Base-by-base conservation (phyloP, 1,140 invertebrate genomes). In the Orussus abietinus region DNA sequence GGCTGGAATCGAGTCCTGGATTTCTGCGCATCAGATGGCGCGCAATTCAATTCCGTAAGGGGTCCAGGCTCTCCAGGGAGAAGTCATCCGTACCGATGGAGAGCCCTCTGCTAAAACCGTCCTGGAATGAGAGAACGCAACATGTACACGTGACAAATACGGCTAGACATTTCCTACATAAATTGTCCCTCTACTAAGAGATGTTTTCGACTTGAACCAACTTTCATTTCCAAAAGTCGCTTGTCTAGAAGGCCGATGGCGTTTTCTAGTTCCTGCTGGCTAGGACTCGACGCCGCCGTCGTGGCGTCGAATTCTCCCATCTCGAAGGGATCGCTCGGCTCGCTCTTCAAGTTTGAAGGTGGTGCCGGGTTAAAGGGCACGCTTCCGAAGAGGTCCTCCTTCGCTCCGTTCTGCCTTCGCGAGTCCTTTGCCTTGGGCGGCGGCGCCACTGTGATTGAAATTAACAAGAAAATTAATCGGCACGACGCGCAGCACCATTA, bases 11-110 rank as follows among this genome's bases (percentile, higher is more conserved):
- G 47, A 48, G 40, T 46, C 47, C 33, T 44, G 19, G 15, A 42
- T 47, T 54, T 28, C 40, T 41, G 33, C 34, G 39, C 26, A 25
- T 45, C 13, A 21, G 35, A 38, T 39, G 21, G 5, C 7, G 11
- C 7, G 19, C 31, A 39, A 12, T 29, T 70, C 55, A 77, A 48
- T 78, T 77, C 49, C 75, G 64, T 41, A 90, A 70, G 28, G 88
- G 88, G 76, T 90, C 88, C 53, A 90, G 75, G 67, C 85, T 88
- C 64, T 90, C 88, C 49, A 92, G 60, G n/a, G 85, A 86, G 62
- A 91, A 91, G 69, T 91, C 88, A 62, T 90, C 88, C 45, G 86
- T 85, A 26, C 84, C 83, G 59, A 87, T 84, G 5, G 82, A 80
- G 20, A 88, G 72, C 31, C 86, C 87, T 72, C 84, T 77, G 69